These are phyloP conservation scores for Heterochromis multidens DNA, from an alignment of 2,113 vertebrate species.

Conservation along the genomic window DNA sequence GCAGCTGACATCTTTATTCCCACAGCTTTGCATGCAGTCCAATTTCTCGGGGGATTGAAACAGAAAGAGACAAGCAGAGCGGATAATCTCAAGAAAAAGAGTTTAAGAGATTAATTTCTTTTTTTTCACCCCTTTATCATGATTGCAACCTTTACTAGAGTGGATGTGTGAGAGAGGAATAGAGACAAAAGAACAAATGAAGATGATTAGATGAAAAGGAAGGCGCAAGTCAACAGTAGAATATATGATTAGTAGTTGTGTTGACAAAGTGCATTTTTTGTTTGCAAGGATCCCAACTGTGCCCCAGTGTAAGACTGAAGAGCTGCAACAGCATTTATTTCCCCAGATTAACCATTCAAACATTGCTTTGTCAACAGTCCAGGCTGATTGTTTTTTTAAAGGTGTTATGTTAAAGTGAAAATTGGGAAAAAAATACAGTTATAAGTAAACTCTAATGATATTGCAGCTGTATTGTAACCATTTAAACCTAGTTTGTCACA, in stretches of 20 bases:
- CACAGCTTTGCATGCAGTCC: constrained; percentile 10
- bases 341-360: constrained; percentile 29
- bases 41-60: constrained; percentile 52
- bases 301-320: constrained; percentile 8
- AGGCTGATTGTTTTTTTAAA: constrained; percentile 30
- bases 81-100: constrained; percentile 49
- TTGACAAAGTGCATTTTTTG: constrained; percentile 37
- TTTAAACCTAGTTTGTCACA: constrained; percentile 56
- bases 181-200: not conserved
- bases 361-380: constrained; percentile 29
- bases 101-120: constrained; percentile 44
- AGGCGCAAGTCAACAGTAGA: not conserved
- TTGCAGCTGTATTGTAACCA: constrained; percentile 18
- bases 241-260: constrained; percentile 36
- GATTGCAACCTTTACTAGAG: constrained; percentile 14
- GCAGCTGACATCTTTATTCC: constrained; percentile 52
- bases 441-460: constrained; percentile 35
- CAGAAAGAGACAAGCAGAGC: constrained; percentile 46
- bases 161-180: not conserved
- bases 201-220: not conserved
- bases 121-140: constrained; percentile 1
- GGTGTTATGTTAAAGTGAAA: constrained; percentile 34
- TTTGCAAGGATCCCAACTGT: constrained; percentile 12
- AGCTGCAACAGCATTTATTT: constrained; percentile 43
- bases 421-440: not conserved